Evolutionary conservation across 1,140 invertebrate species (phyloP).

Genomic region (Ceratoteleas bidentatus): DNA sequence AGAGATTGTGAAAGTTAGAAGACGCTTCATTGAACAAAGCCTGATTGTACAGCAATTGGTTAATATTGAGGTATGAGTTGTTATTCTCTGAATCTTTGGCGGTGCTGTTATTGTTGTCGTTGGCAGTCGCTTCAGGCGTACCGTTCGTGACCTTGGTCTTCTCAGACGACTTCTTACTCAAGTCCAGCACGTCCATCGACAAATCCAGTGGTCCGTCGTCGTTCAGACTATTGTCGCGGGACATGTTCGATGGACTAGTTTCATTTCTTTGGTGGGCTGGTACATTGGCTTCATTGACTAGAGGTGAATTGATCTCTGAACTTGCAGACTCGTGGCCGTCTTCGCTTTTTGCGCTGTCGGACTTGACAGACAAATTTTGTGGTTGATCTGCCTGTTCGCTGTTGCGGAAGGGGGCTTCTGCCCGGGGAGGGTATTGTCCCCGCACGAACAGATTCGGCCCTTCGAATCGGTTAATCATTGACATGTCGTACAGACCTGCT

Average conservation of each 20-base stretch:
- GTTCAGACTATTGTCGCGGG: slow-evolving; percentile 33
- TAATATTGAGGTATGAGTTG: slow-evolving; percentile 72
- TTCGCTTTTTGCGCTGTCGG: slow-evolving; percentile 59
- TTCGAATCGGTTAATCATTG: slow-evolving; percentile 47
- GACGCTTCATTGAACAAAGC: slow-evolving; percentile 76
- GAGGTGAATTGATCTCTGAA: slow-evolving; percentile 74
- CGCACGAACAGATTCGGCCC: slow-evolving; percentile 25
- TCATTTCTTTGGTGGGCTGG: slow-evolving; percentile 77
- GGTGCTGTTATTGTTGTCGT: slow-evolving; percentile 50
- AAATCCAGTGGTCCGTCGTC: slow-evolving; percentile 88
- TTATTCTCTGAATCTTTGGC: slow-evolving; percentile 58
- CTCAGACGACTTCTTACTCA: slow-evolving; percentile 84
- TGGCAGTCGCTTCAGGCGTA: slow-evolving; percentile 32
- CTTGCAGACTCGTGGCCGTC: slow-evolving; percentile 75
- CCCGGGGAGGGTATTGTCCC: slow-evolving; percentile 22
- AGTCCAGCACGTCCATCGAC: slow-evolving; percentile 91
- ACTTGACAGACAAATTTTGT: slow-evolving; percentile 55
- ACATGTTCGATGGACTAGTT: slow-evolving; percentile 73
- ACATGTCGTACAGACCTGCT: slow-evolving; percentile 44
- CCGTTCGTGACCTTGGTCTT: slow-evolving; percentile 38
- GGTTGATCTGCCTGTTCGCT: slow-evolving; percentile 50
- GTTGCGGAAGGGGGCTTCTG: slow-evolving; percentile 9
- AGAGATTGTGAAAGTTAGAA: slow-evolving; percentile 80
- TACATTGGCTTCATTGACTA: slow-evolving; percentile 78
- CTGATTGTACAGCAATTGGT: slow-evolving; percentile 81